Evolutionary conservation across 2,888 invertebrate species (phyloP), one percentile per base, ranked within the genome.

Genomic region (Leptura quadrifasciata): DNA sequence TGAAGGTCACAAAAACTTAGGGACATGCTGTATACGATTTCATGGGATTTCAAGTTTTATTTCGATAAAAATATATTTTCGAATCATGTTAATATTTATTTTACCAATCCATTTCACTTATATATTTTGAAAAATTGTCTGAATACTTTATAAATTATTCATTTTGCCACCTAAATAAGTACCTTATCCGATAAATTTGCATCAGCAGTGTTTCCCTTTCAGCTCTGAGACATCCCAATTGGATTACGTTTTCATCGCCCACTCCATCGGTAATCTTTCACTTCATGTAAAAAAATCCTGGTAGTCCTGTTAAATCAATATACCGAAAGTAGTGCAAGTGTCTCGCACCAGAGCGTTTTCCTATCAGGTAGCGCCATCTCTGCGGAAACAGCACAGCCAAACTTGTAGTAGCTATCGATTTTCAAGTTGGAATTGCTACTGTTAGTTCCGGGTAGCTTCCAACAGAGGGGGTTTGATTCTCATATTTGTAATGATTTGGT

Each of bases 261-360:
- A 55, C n/a, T 24, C 69, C 58, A 18, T 58, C 20, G 12, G 58
- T 69, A 69, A 69, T 69, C 69, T 69, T 69, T 69, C 47, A 47
- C 15, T 24, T 58, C 67, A 39, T 68, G 35, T 21, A 58, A 58
- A 55, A 60, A 58, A 47, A 17, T 21, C 69, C 24, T 10, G 18
- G 17, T 18, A 60, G 57, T 17, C 55, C 67, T 12, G 39, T 8
- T n/a, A 15, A 69, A 58, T 58, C 31, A 31, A 68, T 68, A 35
- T 20, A 15, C 12, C 9, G 15, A 54, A 54, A 67, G 18, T 52
- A 54, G 55, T 55, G 57, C 27, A 68, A 35, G 24, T 5, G 18
- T 3, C 63, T 17, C 0, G n/a, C 31, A 8, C 20, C 39, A 20
- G 58, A 31, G 39, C 1, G 27, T 1, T 2, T 15, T 20, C 18